Percentiles rank a stretch among this genome's conserved stretches.
Conservation (phyloP, 2,797 vertebrate genomes). For the Fistularia commersonii region DNA sequence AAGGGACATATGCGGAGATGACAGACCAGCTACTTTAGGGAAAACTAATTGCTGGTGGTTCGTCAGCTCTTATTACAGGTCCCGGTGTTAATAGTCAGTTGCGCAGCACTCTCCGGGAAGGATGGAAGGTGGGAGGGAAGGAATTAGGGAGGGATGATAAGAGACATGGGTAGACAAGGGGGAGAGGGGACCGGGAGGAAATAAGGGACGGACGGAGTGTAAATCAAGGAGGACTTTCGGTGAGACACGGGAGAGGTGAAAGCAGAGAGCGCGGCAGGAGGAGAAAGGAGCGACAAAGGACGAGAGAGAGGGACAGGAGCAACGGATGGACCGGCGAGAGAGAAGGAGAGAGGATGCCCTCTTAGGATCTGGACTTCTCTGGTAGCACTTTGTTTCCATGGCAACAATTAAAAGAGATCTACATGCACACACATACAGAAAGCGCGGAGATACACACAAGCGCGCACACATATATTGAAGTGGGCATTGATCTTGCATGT, state of each 20-base stretch:
- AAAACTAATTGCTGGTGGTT: constrained; percentile 72
- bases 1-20: constrained; percentile 53
- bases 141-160: constrained; percentile 34
- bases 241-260: constrained; percentile 34
- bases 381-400: constrained; percentile 81
- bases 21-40: constrained; percentile 67
- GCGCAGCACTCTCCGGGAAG: constrained; percentile 59
- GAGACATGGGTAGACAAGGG: constrained; percentile 19
- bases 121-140: constrained; percentile 44
- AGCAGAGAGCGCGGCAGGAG: constrained; percentile 2
- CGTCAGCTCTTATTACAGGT: constrained; percentile 75
- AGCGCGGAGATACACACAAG: constrained; percentile 46
- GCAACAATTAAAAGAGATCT: constrained; percentile 82
- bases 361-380: constrained; percentile 76
- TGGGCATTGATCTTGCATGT: constrained; percentile 45
- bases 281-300: constrained; percentile 8
- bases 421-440: constrained; percentile 48
- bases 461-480: constrained; percentile 18
- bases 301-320: constrained; percentile 20
- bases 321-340: constrained; percentile 13
- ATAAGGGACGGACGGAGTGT: constrained; percentile 9
- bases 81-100: constrained; percentile 72
- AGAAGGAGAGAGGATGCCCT: constrained; percentile 47
- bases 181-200: constrained; percentile 17
- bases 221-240: constrained; percentile 38